Base-by-base conservation (phyloP, 2,888 invertebrate genomes). In the Apodemia duryi region DNA sequence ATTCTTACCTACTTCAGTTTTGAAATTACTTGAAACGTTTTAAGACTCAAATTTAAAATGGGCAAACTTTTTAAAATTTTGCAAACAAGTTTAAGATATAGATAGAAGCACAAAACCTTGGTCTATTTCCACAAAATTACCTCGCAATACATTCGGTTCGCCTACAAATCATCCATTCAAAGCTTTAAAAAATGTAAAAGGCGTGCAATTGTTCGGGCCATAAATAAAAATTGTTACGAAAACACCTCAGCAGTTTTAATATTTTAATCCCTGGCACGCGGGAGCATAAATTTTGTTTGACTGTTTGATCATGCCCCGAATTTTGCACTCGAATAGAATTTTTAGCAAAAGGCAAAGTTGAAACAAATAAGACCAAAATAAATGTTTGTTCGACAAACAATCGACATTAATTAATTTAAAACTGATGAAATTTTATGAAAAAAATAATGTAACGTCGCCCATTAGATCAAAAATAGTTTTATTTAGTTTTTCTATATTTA, bases 221-320 rank as follows among this genome's bases (percentile, higher is more conserved):
- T 86, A 87, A 87, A 87, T 87, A 85, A 85, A 84, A 85, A 82
- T 81, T 79, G 81, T 79, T 77, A 76, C 76, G 75, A 77, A 77
- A 85, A 84, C 85, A 86, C 85, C 85, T 87, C 86, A 86, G 85
- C 86, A 85, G 81, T 86, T 86, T 86, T 86, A 84, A 86, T 85
- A 86, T 85, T 86, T 86, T 86, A 85, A 86, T 86, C 84, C 82
- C 71, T 76, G 76, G 61, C 61, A 66, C 72, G 75, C 74, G 77
- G 72, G 76, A 77, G 75, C 81, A 83, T 86, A 86, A 85, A 86
- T 86, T 82, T 78, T 72, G 80, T 86, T 85, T 80, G 84, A 78
- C 80, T 81, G 79, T 77, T 81, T 79, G 80, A 80, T 77, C 78
- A 73, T 68, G 71, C 70, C 74, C 72, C 70, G 73, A 73, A 78